Evolutionary conservation across 92 coral and sea anemone genomes (phyloP).

Genomic region (Zoanthus sansibaricus): DNA sequence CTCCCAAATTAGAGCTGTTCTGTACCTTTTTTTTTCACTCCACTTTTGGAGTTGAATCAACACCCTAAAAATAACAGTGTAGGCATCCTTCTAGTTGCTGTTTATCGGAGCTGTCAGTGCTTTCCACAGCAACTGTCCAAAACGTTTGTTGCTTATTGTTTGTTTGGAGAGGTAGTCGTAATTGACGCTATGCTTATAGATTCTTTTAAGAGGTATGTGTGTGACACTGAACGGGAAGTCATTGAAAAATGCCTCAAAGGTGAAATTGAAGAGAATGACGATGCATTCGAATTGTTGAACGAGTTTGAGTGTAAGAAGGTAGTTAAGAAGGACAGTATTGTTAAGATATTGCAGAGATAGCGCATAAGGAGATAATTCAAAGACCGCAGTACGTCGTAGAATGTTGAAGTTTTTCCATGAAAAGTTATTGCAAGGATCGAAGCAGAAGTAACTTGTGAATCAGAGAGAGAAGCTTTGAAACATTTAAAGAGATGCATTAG

Average conservation of each 20-base stretch:
- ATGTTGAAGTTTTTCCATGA: conserved; percentile 20
- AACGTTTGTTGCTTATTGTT: conserved; percentile 41
- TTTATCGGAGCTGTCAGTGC: conserved; percentile 45
- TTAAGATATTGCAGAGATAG: conserved; percentile 26
- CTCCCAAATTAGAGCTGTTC: too few relatives aligned
- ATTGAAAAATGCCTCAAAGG: conserved; percentile 42
- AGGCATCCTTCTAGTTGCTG: conserved; percentile 42
- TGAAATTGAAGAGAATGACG: conserved; percentile 51
- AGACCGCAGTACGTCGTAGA: conserved; percentile 23
- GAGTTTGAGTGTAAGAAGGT: conserved; percentile 27
- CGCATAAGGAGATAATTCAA: conserved; percentile 48
- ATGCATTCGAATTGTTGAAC: conserved; percentile 37
- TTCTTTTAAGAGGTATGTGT: conserved; percentile 47
- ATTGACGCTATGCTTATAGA: conserved; percentile 31
- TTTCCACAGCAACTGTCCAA: conserved; percentile 48
- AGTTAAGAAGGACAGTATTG: conserved; percentile 21
- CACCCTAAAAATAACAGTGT: too few relatives aligned
- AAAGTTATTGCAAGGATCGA: conserved; percentile 24
- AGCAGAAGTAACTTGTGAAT: conserved; percentile 14
- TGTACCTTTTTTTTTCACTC: too few relatives aligned
- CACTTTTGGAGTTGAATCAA: too few relatives aligned
- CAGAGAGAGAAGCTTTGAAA: conserved; percentile 35
- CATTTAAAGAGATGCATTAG: conserved; percentile 30
- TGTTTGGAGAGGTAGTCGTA: conserved; percentile 33
- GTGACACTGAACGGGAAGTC: conserved; percentile 55